These are phyloP conservation scores for Vicugna pacos DNA, from an alignment of 2,113 vertebrate genomes.

Conservation along the genomic window DNA sequence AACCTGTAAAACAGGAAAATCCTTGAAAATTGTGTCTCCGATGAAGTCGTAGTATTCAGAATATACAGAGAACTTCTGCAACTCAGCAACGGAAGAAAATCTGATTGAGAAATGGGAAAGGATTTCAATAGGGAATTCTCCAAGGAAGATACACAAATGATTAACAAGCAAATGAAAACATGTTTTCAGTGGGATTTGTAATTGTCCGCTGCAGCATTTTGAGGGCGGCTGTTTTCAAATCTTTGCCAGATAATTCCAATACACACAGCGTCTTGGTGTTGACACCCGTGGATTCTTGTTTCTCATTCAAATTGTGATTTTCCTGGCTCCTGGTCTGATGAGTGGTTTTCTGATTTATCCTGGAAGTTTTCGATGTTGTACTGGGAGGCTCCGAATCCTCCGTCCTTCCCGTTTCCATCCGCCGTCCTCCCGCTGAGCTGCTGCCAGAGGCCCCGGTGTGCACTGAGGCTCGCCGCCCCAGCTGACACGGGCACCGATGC, in stretches of 20 bases:
- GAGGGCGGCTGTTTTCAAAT: background rate
- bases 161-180: background rate
- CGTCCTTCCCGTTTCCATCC: background rate
- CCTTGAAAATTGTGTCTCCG: background rate
- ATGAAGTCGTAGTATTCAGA: background rate
- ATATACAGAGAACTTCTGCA: background rate
- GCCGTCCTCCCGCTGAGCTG: background rate
- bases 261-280: background rate
- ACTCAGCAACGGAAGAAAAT: background rate
- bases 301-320: background rate
- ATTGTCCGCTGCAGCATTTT: background rate
- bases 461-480: too few species aligned
- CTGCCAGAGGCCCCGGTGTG: background rate
- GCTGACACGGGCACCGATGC: too few species aligned
- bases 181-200: background rate
- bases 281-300: background rate
- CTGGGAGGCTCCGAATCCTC: too few species aligned
- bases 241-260: background rate
- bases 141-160: background rate
- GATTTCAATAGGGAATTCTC: background rate
- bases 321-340: background rate
- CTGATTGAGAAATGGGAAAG: background rate
- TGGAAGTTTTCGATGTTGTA: background rate
- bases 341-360: background rate
- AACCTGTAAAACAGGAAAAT: too few species aligned